These are phyloP conservation scores for Microplitis deprimator DNA, from an alignment of 2,888 invertebrate genomes.

Conservation along the genomic window DNA sequence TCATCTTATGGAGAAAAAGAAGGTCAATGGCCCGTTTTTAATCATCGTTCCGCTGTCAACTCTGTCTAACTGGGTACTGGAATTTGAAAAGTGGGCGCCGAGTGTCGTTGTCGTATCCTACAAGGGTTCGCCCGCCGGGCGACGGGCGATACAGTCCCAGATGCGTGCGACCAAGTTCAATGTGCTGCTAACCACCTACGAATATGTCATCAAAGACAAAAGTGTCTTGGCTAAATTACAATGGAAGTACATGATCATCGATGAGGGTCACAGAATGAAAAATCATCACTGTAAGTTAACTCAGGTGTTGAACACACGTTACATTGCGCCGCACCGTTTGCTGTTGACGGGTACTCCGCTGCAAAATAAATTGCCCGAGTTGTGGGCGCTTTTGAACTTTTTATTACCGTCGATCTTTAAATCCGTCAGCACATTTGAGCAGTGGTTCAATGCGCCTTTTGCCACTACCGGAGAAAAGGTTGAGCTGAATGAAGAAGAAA, in stretches of 20 bases:
- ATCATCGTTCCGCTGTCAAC: constrained; percentile 99
- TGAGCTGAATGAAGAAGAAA: constrained; percentile 99
- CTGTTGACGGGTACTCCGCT: constrained; percentile 97
- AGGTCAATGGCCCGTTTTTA: constrained; percentile 96
- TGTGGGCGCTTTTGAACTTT: constrained; percentile 99
- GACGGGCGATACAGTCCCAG: constrained; percentile 87
- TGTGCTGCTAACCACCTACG: constrained; percentile 97
- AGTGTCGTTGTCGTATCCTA: constrained; percentile 91
- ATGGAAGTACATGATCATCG: constrained; percentile 99
- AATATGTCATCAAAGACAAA: constrained; percentile 99
- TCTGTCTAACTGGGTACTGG: constrained; percentile 98
- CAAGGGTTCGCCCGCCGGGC: constrained; percentile 92
- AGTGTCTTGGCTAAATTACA: constrained; percentile 93
- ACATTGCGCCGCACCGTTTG: constrained; percentile 94
- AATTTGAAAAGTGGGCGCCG: constrained; percentile 99
- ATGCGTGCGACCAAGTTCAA: constrained; percentile 96
- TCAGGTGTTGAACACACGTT: constrained; percentile 96
- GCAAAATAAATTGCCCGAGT: constrained; percentile 97
- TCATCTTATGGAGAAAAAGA: constrained; percentile 98
- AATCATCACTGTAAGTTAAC: constrained; percentile 99
- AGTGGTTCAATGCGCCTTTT: constrained; percentile 99
- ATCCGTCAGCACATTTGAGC: constrained; percentile 98
- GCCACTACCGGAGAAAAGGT: constrained; percentile 99
- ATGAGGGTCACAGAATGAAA: constrained; percentile 99
- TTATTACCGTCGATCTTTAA: constrained; percentile 98